Conservation (phyloP, 2,888 invertebrate genomes). For the Cephus runcator region DNA sequence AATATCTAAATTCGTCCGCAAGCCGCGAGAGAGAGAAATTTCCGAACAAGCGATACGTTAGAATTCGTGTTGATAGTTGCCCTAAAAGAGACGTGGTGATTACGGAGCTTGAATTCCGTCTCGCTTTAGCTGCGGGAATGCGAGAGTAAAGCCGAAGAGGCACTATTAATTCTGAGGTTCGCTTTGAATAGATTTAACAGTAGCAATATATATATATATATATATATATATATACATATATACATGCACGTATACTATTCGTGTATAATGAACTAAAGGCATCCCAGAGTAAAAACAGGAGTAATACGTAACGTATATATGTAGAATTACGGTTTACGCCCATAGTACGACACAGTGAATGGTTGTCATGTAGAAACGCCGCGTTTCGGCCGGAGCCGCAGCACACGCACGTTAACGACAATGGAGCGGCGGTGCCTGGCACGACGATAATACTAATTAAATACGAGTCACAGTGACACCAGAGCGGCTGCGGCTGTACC, state of each 20-base stretch:
- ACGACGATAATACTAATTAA: slow-evolving; percentile 62
- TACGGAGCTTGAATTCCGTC: not conserved
- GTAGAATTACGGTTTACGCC: not conserved
- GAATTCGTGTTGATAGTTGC: not conserved
- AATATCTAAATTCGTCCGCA: not conserved
- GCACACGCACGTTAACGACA: not conserved
- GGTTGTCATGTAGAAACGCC: not conserved
- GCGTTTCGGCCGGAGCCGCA: not conserved
- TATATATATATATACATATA: no score
- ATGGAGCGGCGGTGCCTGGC: not conserved
- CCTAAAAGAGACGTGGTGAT: not conserved
- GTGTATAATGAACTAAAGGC: no score
- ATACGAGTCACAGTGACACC: slow-evolving; percentile 57
- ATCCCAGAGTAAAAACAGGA: no score
- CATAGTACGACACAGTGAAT: not conserved
- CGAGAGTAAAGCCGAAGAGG: not conserved
- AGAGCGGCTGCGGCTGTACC: slow-evolving; percentile 23
- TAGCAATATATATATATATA: not conserved
- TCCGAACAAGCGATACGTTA: not conserved
- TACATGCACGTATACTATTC: no score
- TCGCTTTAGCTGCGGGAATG: not conserved
- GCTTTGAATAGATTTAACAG: not conserved
- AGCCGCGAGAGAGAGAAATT: not conserved
- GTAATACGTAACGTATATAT: no score
- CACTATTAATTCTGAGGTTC: not conserved